phyloP scores from a whole-genome alignment of 2,888 invertebrate genomes.

The Pseudolycoriella hygida region DNA sequence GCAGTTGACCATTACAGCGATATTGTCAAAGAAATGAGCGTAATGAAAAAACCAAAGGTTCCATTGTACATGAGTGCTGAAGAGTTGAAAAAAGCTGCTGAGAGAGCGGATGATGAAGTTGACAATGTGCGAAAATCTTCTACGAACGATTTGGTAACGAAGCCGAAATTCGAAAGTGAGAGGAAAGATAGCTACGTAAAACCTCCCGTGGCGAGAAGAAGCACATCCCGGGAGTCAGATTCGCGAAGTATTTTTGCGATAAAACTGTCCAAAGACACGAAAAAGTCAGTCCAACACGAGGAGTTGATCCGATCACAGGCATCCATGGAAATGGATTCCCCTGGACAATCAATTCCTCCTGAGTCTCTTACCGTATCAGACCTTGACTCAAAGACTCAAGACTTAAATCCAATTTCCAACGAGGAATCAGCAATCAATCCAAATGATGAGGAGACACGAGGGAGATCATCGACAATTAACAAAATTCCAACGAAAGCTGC shows the following conservation, averaged over 20 bases:
- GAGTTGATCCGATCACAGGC: neutral
- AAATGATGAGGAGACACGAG: neutral
- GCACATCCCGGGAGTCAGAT: neutral
- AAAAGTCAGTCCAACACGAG: neutral
- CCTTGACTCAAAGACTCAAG: neutral
- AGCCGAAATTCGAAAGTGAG: slow-evolving; percentile 9
- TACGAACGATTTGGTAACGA: neutral
- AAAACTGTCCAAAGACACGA: neutral
- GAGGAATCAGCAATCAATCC: neutral
- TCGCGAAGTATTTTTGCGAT: neutral
- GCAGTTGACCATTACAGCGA: slow-evolving; percentile 66
- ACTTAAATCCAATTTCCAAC: neutral
- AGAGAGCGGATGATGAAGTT: slow-evolving; percentile 29
- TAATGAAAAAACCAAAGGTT: slow-evolving; percentile 22
- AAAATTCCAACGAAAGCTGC: slow-evolving; percentile 16
- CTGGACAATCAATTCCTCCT: neutral
- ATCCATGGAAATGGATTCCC: neutral
- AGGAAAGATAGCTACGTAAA: neutral
- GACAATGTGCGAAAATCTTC: slow-evolving; percentile 2
- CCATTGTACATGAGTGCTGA: slow-evolving; percentile 43
- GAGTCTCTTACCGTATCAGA: too few relatives aligned
- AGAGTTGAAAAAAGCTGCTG: slow-evolving; percentile 40
- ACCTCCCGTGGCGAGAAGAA: neutral
- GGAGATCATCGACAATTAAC: neutral
- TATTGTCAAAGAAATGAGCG: slow-evolving; percentile 53